Percentiles rank a stretch among this genome's conserved stretches.
These are phyloP conservation scores for Rhegmatorhina hoffmannsi DNA, from an alignment of 2,113 vertebrate species.

Conservation along the genomic window DNA sequence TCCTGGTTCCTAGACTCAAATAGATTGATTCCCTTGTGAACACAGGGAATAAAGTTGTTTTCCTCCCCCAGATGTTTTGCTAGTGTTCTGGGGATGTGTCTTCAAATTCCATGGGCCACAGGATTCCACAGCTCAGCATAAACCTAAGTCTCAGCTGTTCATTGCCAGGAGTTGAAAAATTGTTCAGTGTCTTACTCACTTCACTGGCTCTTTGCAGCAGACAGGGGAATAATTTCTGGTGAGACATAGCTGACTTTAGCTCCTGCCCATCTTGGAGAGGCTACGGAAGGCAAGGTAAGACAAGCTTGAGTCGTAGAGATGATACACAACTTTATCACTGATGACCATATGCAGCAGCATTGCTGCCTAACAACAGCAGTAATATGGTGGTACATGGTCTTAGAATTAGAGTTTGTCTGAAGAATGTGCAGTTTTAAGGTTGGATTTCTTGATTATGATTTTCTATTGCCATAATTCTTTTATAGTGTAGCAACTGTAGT, in stretches of 20 bases:
- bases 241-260: neutral
- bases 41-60: neutral
- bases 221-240: neutral
- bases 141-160: neutral
- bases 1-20: neutral
- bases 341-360: accelerated
- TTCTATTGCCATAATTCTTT: neutral
- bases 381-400: accelerated
- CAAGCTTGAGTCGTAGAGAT: neutral
- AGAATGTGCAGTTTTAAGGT: neutral
- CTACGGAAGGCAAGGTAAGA: neutral
- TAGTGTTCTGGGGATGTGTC: neutral
- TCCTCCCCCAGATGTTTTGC: neutral
- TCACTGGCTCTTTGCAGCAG: neutral
- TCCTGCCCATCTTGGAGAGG: neutral
- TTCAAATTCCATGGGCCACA: neutral
- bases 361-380: accelerated
- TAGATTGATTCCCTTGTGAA: neutral
- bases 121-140: neutral
- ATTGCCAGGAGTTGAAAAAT: neutral
- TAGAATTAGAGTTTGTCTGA: neutral
- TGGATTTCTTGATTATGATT: neutral
- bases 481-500: neutral
- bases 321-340: accelerated
- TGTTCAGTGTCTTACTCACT: accelerated